Conservation (phyloP, 2,113 vertebrate genomes). For the Catharus minimus region DNA sequence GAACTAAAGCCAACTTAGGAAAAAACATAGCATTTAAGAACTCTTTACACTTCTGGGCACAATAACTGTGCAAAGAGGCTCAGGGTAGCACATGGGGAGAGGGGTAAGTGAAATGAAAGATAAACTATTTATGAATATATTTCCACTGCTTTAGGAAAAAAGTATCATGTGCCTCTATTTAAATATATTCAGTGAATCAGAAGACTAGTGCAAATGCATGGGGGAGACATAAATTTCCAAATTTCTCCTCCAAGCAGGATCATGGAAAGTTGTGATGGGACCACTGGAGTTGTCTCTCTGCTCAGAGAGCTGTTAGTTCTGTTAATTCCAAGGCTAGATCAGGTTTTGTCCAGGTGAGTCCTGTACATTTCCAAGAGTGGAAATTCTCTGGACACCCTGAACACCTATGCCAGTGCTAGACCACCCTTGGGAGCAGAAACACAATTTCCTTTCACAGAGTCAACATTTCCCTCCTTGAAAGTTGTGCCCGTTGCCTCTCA, state of each 20-base stretch:
- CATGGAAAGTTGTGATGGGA: background rate
- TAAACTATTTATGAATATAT: background rate
- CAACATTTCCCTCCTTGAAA: background rate
- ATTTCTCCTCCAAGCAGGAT: background rate
- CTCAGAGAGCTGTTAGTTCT: background rate
- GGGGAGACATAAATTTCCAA: background rate
- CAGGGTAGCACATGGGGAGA: background rate
- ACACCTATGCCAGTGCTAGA: background rate
- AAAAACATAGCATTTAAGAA: background rate
- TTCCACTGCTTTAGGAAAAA: background rate
- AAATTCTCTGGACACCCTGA: background rate
- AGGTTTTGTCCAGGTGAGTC: background rate
- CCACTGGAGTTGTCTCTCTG: background rate
- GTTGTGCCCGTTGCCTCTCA: accelerated
- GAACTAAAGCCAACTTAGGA: background rate
- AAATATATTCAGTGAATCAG: background rate
- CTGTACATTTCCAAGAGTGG: background rate
- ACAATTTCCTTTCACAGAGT: background rate
- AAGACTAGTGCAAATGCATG: background rate
- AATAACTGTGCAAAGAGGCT: background rate
- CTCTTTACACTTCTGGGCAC: background rate
- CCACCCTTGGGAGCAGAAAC: background rate
- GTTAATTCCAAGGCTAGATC: background rate
- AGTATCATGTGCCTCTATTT: background rate
- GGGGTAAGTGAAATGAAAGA: background rate